phyloP scores from a whole-genome alignment of 2,888 invertebrate genomes.

The Folsomia candida region DNA sequence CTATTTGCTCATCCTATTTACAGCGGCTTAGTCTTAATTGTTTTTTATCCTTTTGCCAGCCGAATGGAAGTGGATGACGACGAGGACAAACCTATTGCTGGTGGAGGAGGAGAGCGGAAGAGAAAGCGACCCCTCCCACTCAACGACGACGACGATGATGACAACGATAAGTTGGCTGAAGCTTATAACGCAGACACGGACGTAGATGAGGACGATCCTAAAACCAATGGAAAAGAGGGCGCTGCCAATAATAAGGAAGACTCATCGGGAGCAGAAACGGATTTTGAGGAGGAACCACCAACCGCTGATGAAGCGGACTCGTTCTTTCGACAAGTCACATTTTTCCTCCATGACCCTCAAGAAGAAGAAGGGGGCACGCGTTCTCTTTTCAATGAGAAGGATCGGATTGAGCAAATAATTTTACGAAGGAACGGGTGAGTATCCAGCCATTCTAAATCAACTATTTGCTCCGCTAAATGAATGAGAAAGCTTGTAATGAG shows the following conservation, averaged over 20 bases:
- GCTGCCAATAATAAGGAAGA: conserved; percentile 4
- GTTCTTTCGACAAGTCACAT: conserved; percentile 15
- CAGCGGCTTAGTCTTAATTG: neutral
- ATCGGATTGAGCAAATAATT: conserved; percentile 34
- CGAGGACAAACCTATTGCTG: neutral
- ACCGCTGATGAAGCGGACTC: neutral
- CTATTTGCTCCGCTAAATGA: neutral
- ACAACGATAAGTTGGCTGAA: conserved; percentile 18
- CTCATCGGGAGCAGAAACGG: neutral
- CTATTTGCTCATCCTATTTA: neutral
- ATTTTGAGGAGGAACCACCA: neutral
- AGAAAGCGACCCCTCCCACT: conserved; percentile 26
- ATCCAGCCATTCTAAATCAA: neutral
- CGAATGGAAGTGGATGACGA: neutral
- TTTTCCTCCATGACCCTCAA: conserved; percentile 8
- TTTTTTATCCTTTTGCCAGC: neutral
- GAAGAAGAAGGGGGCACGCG: neutral
- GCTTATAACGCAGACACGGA: conserved; percentile 41
- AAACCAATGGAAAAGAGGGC: conserved; percentile 19
- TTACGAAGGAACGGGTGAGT: conserved; percentile 23
- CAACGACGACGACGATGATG: conserved; percentile 24
- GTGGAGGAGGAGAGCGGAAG: conserved; percentile 3
- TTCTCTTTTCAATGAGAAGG: conserved; percentile 15
- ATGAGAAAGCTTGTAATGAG: neutral
- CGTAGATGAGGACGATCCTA: conserved; percentile 38